Percentiles rank a stretch among this genome's conserved stretches.
Conservation (phyloP, 2,113 vertebrate genomes). For the Planiliza haematocheilus region DNA sequence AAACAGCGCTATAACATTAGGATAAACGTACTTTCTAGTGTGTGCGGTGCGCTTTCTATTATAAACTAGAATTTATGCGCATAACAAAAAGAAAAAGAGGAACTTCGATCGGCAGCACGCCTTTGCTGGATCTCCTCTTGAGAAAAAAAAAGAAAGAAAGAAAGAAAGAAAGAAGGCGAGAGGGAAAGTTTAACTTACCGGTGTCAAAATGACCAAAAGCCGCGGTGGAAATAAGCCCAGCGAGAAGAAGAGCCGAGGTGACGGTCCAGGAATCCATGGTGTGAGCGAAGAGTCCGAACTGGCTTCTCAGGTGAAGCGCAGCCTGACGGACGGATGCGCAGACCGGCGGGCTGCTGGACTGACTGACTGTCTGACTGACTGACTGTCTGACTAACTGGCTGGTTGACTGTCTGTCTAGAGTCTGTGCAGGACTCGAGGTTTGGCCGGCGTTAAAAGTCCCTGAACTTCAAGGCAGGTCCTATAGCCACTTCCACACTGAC, state of each 20-base stretch:
- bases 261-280: constrained; percentile 81
- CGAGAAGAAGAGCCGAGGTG: constrained; percentile 77
- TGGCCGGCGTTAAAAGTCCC: constrained; percentile 68
- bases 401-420: neutral
- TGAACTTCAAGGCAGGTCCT: constrained; percentile 73
- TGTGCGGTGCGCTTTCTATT: rapidly evolving
- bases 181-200: constrained; percentile 77
- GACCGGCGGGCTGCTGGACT: constrained; percentile 37
- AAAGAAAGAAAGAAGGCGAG: too few species aligned
- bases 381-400: neutral
- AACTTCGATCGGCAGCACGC: constrained; percentile 28
- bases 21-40: neutral
- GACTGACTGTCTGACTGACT: neutral
- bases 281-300: constrained; percentile 15
- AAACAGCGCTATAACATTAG: neutral
- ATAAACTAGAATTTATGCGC: neutral
- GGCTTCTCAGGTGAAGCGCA: constrained; percentile 76
- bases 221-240: constrained; percentile 71
- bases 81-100: neutral
- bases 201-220: constrained; percentile 80
- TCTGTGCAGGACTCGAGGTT: constrained; percentile 40
- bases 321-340: constrained; percentile 67
- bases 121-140: neutral
- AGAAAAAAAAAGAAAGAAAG: too few species aligned
- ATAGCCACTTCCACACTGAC: constrained; percentile 66